A percentile compares a stretch with the other conserved stretches of the same genome.
Evolutionary conservation across 2,888 invertebrate species (phyloP).

Genomic region (Saturnia japonica): DNA sequence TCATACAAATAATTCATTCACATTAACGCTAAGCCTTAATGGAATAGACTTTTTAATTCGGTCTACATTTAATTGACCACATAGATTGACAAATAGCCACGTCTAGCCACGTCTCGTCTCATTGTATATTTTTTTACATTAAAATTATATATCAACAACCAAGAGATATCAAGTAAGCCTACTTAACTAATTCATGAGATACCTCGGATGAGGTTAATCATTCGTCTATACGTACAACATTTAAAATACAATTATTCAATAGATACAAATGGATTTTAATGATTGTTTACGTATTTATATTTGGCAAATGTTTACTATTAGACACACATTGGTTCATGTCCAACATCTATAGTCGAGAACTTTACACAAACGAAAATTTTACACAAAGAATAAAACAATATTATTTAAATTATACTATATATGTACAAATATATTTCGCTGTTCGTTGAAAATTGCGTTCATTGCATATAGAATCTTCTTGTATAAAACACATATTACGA

Average conservation of each 20-base stretch:
- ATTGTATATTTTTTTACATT: slow-evolving; percentile 38
- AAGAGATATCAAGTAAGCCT: slow-evolving; percentile 69
- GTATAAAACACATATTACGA: background rate
- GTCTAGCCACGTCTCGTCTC: slow-evolving; percentile 47
- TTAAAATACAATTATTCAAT: slow-evolving; percentile 45
- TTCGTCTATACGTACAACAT: slow-evolving; percentile 56
- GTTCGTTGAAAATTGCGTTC: slow-evolving; percentile 15
- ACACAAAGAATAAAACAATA: slow-evolving; percentile 49
- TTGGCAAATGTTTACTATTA: slow-evolving; percentile 72
- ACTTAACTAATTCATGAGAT: slow-evolving; percentile 69
- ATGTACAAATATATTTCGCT: slow-evolving; percentile 20
- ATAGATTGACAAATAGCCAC: slow-evolving; percentile 70
- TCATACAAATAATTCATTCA: slow-evolving; percentile 46
- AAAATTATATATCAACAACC: slow-evolving; percentile 74
- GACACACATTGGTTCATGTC: slow-evolving; percentile 58
- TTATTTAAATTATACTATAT: slow-evolving; percentile 59
- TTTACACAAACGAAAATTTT: slow-evolving; percentile 71
- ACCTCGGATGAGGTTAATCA: slow-evolving; percentile 60
- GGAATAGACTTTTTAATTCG: slow-evolving; percentile 63
- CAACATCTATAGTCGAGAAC: slow-evolving; percentile 56
- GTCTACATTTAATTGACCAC: slow-evolving; percentile 75
- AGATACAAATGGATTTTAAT: slow-evolving; percentile 39
- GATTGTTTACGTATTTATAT: slow-evolving; percentile 69
- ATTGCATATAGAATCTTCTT: slow-evolving; percentile 3
- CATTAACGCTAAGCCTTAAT: slow-evolving; percentile 60